Percentiles rank a stretch among this genome's conserved stretches.
phyloP scores from a whole-genome alignment of 2,888 invertebrate genomes.

The Eristalinus sepulchralis region DNA sequence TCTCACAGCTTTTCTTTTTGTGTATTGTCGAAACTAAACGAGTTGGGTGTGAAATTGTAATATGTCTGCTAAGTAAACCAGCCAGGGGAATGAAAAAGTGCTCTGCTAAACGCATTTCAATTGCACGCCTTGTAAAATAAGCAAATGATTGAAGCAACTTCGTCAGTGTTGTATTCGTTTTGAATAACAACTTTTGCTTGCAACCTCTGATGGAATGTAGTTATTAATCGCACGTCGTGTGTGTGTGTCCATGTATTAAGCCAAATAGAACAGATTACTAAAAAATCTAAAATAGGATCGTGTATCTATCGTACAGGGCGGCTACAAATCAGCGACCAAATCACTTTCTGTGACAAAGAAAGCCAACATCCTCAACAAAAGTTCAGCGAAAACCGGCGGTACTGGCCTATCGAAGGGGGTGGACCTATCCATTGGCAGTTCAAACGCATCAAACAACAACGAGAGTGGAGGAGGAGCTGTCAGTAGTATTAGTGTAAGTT shows the following conservation, averaged over 20 bases:
- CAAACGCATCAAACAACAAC: conserved; percentile 77
- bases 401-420: conserved; percentile 64
- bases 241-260: conserved; percentile 76
- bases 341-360: conserved; percentile 89
- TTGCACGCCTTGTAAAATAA: conserved; percentile 19
- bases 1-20: neutral
- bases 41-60: neutral
- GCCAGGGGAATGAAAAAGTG: neutral
- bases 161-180: conserved; percentile 6
- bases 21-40: neutral
- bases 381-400: conserved; percentile 81
- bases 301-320: conserved; percentile 86
- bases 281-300: conserved; percentile 84
- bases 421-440: conserved; percentile 55
- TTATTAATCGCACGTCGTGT: conserved; percentile 78
- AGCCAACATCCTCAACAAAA: conserved; percentile 90
- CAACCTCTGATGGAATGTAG: conserved; percentile 33
- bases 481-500: conserved; percentile 80
- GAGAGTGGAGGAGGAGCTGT: conserved; percentile 70
- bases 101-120: neutral
- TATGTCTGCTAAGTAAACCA: conserved; percentile 25
- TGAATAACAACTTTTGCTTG: conserved; percentile 28
- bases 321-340: conserved; percentile 82
- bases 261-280: conserved; percentile 78
- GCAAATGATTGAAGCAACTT: neutral